Evolutionary conservation across 2,113 vertebrate species (phyloP).

Genomic region (Hepsetus odoe): DNA sequence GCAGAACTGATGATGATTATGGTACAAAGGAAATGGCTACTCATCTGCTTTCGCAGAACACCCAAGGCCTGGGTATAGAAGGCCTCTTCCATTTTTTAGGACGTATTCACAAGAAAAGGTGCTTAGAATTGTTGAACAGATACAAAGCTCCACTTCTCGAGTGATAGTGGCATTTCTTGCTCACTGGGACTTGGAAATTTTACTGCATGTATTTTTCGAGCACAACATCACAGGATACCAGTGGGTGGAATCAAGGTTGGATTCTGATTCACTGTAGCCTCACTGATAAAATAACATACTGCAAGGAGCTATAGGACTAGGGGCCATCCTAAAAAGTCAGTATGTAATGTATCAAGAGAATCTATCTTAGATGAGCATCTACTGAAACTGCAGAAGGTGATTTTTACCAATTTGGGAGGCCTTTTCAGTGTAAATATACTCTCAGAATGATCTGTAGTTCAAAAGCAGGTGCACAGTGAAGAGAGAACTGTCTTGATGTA

Average conservation of each 20-base stretch:
- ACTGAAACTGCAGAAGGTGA: conserved; percentile 36
- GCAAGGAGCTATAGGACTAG: conserved; percentile 71
- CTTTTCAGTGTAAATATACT: conserved; percentile 48
- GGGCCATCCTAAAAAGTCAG: conserved; percentile 68
- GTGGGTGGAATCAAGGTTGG: conserved; percentile 76
- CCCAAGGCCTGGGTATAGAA: conserved; percentile 59
- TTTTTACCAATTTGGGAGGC: conserved; percentile 61
- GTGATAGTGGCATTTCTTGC: conserved; percentile 52
- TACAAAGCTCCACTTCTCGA: conserved; percentile 54
- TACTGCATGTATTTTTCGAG: conserved; percentile 55
- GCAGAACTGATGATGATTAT: conserved; percentile 61
- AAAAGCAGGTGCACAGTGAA: conserved; percentile 43
- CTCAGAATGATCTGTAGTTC: neutral
- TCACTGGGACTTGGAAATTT: conserved; percentile 48
- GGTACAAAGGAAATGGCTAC: conserved; percentile 61
- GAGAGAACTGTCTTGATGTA: conserved; percentile 45
- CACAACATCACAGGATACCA: conserved; percentile 73
- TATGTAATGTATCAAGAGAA: conserved; percentile 63
- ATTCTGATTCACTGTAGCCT: conserved; percentile 68
- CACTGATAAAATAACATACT: conserved; percentile 63
- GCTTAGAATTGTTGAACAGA: conserved; percentile 46
- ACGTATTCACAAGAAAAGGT: conserved; percentile 57
- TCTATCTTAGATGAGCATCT: conserved; percentile 69
- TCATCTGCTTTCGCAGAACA: conserved; percentile 56
- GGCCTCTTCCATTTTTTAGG: conserved; percentile 66